phyloP scores from a whole-genome alignment of 2,797 vertebrate species.

The Tragelaphus eurycerus region DNA sequence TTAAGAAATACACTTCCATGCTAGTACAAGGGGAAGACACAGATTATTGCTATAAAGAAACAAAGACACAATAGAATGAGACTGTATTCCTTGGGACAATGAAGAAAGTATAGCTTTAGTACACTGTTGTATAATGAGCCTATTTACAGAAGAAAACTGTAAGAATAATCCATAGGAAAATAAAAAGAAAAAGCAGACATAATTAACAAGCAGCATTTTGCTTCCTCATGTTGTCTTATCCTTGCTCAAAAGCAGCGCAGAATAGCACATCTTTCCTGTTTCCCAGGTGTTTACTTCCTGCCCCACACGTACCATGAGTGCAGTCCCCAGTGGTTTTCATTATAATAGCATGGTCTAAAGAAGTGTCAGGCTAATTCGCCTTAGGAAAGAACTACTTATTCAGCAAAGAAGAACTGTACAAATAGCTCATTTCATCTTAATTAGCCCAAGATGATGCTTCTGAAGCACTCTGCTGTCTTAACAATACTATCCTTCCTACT shows the following conservation, averaged over 20 bases:
- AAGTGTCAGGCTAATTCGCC: constrained; percentile 46
- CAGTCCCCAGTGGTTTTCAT: neutral
- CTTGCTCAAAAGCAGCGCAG: neutral
- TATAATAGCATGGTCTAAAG: neutral
- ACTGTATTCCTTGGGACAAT: neutral
- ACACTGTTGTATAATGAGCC: neutral
- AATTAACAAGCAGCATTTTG: neutral
- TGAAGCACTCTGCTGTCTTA: constrained; percentile 52
- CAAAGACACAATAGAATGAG: neutral
- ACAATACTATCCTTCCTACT: neutral
- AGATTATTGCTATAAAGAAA: neutral
- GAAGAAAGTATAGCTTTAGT: constrained; percentile 1
- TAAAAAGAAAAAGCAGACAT: neutral
- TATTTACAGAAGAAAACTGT: constrained; percentile 35
- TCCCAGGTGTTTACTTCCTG: neutral
- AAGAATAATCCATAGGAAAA: constrained; percentile 15
- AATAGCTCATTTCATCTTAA: constrained; percentile 67
- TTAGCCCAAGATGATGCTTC: constrained; percentile 56
- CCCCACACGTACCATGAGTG: neutral
- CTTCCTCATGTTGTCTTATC: neutral
- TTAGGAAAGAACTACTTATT: constrained; percentile 46
- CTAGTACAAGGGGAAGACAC: neutral
- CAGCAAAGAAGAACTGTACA: neutral
- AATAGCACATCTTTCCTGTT: neutral
- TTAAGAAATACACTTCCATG: neutral